Percentiles rank a stretch among this genome's conserved stretches.
phyloP scores from a whole-genome alignment of 2,888 invertebrate genomes.

The Microchrysa polita region DNA sequence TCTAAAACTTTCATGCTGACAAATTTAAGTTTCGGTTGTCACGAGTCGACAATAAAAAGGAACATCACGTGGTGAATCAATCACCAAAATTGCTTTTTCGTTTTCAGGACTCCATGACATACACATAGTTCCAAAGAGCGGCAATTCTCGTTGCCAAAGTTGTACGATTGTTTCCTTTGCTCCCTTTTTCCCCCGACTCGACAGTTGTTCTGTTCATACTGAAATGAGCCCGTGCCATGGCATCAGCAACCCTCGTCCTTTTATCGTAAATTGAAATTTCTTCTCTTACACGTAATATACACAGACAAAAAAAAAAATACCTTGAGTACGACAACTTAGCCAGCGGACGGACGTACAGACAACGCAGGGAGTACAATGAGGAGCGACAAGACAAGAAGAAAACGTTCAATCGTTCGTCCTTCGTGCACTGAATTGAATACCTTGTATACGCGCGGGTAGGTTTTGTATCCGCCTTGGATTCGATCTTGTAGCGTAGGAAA shows the following conservation, averaged over 20 bases:
- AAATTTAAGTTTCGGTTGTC: conserved; percentile 36
- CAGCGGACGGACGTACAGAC: neutral
- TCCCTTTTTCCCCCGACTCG: too few species aligned
- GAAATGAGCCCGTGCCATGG: neutral
- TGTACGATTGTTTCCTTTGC: too few species aligned
- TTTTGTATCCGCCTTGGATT: conserved; percentile 5
- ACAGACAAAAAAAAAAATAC: too few species aligned
- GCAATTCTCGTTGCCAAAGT: neutral
- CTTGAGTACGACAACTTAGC: neutral
- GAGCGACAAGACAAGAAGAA: neutral
- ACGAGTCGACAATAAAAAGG: conserved; percentile 41
- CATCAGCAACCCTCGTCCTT: conserved; percentile 24
- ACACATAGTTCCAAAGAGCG: conserved; percentile 19
- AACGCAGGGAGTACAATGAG: neutral
- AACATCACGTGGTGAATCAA: conserved; percentile 44
- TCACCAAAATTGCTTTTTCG: conserved; percentile 44
- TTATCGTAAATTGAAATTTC: conserved; percentile 41
- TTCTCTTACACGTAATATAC: neutral
- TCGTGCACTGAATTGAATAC: neutral
- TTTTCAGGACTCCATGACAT: conserved; percentile 8
- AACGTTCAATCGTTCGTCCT: neutral
- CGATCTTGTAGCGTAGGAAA: conserved; percentile 17
- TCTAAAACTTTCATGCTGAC: conserved; percentile 29
- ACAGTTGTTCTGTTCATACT: neutral
- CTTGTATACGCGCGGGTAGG: too few species aligned